Base-by-base conservation (phyloP, 2,888 invertebrate species). In the Caenorhabditis imperialis region DNA sequence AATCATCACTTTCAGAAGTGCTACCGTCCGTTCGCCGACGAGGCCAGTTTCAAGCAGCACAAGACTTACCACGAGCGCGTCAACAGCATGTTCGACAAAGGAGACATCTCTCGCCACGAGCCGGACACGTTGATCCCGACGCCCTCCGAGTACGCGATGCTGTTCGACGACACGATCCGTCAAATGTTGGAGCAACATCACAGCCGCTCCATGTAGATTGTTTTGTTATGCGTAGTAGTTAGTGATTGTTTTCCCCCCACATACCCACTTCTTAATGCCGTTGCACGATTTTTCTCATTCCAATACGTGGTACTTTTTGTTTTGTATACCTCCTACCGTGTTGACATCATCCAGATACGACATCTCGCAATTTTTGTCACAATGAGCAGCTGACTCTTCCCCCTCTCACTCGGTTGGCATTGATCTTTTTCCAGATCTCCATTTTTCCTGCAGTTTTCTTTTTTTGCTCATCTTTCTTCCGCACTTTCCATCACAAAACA, bases 1-100 rank as follows among this genome's bases (percentile, higher is more conserved):
- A 37, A 23, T 23, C 27, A 25, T 18, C 18, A 18, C 20, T 57
- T 69, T 33, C 40, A 75, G 75, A 75, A 71, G 25, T 75, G 75
- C 55, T 65, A 23, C 45, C 53, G 75, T 14, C 54, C 53, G 22
- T 75, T 75, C 18, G 54, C 63, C 12, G 75, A 75, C 16, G 27
- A 47, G 12, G 42, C 20, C 3, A 71, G 70, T 35, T 60, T 18
- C 53, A 76, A 85, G 18, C 85, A 85, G 44, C 87, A 87, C 69
- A 79, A 81, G 60, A 79, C 80, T 67, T 85, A 86, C 51, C 87
- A 87, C 75, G 81, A 79, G 22, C 77, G 85, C 20, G 83, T 87
- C 1, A 67, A 72, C 25, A 30, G 67, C 12, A 73, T 87, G 67
- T 74, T 87, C 16, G 44, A 54, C 1, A 45, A 16, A 6, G 62